phyloP scores from a whole-genome alignment of 2,888 invertebrate genomes.

The Nasonovia ribisnigri region DNA sequence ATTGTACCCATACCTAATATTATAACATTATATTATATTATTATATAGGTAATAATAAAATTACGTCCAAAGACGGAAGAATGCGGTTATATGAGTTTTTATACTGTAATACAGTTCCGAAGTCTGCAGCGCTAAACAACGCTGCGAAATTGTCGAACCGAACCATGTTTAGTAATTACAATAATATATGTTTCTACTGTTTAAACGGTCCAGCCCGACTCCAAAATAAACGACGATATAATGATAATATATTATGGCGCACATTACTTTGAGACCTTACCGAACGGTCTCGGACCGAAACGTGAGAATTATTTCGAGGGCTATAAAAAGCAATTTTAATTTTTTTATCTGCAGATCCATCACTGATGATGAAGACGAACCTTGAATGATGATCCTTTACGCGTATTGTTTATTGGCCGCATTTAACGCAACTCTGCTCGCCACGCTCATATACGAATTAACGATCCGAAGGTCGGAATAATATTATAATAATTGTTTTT shows the following conservation, averaged over 20 bases:
- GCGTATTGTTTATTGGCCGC: not conserved
- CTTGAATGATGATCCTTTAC: slow-evolving; percentile 9
- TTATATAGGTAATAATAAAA: not conserved
- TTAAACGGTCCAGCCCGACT: not conserved
- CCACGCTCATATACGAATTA: not conserved
- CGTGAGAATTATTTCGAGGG: slow-evolving; percentile 1
- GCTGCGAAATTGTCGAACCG: not conserved
- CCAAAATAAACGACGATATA: not conserved
- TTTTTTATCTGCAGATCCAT: slow-evolving; percentile 27
- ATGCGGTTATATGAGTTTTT: slow-evolving; percentile 12
- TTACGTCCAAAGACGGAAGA: not conserved
- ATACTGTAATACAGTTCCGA: not conserved
- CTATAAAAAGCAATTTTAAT: slow-evolving; percentile 1
- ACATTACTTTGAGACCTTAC: not conserved
- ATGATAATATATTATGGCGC: not conserved
- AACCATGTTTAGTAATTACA: not conserved
- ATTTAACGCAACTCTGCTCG: not conserved
- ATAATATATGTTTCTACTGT: not conserved
- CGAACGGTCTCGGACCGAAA: not conserved
- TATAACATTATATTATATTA: not conserved
- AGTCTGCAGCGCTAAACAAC: not conserved
- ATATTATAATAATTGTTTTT: slow-evolving; percentile 12
- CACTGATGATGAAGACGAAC: not conserved
- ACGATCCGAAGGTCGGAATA: not conserved
- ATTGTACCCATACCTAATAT: not conserved